phyloP scores from a whole-genome alignment of 2,113 vertebrate genomes.

The Campylorhamphus procurvoides region DNA sequence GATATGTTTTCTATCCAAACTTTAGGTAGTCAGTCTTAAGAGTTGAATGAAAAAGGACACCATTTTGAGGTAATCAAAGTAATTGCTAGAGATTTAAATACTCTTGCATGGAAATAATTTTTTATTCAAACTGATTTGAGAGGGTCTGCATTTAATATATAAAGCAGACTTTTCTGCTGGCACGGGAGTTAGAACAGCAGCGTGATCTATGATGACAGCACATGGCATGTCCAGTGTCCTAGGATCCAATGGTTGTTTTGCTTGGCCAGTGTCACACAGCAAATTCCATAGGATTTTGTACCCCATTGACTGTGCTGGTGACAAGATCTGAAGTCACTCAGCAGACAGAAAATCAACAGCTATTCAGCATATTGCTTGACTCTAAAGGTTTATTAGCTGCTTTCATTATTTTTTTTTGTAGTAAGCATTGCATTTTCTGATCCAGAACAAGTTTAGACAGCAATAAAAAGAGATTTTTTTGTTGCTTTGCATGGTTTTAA shows the following conservation, averaged over 20 bases:
- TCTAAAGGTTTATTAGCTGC: conserved; percentile 49
- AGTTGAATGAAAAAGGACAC: not conserved
- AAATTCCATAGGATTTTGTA: conserved; percentile 82
- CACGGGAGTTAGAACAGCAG: conserved; percentile 80
- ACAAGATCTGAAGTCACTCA: conserved; percentile 83
- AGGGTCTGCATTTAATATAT: conserved; percentile 64
- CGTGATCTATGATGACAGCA: conserved; percentile 75
- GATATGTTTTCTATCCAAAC: not conserved
- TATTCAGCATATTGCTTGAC: conserved; percentile 37
- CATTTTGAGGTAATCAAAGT: conserved; percentile 65
- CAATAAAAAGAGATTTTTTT: conserved; percentile 49
- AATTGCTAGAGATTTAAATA: conserved; percentile 63
- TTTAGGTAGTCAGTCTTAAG: not conserved
- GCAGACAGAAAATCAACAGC: conserved; percentile 71
- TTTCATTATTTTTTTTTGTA: conserved; percentile 53
- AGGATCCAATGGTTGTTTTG: conserved; percentile 74
- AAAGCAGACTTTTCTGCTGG: conserved; percentile 67
- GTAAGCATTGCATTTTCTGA: conserved; percentile 60
- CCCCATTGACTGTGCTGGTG: conserved; percentile 80
- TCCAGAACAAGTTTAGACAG: conserved; percentile 46
- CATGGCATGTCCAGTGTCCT: conserved; percentile 73
- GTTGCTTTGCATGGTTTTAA: conserved; percentile 22
- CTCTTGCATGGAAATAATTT: conserved; percentile 37
- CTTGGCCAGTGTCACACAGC: conserved; percentile 76
- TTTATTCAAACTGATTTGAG: conserved; percentile 64